Evolutionary conservation across 92 coral and sea anemone genomes (phyloP), one percentile per base, ranked within the genome.

Genomic region (Palythoa grandiflora): DNA sequence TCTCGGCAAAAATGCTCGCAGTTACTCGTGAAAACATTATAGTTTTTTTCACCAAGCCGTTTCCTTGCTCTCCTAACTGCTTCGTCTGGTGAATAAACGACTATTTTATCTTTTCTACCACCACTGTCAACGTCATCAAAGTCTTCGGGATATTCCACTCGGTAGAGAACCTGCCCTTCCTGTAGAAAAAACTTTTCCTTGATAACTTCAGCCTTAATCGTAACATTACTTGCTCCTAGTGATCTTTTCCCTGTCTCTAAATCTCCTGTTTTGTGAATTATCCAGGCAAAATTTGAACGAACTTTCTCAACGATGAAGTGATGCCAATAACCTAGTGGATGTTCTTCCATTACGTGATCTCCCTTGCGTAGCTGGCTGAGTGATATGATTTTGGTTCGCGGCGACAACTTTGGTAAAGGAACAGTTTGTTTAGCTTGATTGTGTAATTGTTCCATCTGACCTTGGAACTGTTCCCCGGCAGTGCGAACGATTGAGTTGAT

Each of bases 1-100:
- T 95, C 98, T 50, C 93, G 90, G 75, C 98, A 95, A 51, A 95
- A 95, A 73, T 95, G 98, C 40, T 95, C 98, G 72, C 98, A 95
- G 92, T 95, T 95, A 66, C 98, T 95, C 6, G 93, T 89, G 1
- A 95, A 79, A 9, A 95, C 98, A 70, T 95, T 93, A 61, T 95
- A 95, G 71, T 95, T 84, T 38, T 91, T 79, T 66, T 95, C 98
- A 36, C 98, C 98, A 15, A 95, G 10, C 17, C 98, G 88, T 65
- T 90, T 95, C 10, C 94, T 87, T 17, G 98, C 98, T 48, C 91
- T 85, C 16, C 94, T 90, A n/a, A 95, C 96, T 53, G 87, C 94
- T 51, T 93, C 90, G 50, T 91, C 83, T 2, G 87, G 39, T 36
- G 98, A 50, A 61, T 83, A 93, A 65, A 89, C 89, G n/a, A 13